Evolutionary conservation across 1,140 invertebrate genomes (phyloP).

Genomic region (Orius laevigatus): DNA sequence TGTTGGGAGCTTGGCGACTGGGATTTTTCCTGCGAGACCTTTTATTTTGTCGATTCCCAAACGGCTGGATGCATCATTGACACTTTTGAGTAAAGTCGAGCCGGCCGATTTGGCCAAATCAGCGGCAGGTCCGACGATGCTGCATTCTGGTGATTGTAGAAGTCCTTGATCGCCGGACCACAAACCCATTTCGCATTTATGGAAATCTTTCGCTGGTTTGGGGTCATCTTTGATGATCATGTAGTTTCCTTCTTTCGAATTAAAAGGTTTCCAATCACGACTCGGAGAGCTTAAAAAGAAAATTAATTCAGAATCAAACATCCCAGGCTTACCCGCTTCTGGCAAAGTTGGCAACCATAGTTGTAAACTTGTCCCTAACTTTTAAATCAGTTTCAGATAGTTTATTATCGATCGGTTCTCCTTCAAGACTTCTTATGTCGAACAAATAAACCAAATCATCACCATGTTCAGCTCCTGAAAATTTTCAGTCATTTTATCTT

Average conservation of each 20-base stretch:
- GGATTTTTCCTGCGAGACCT: no score
- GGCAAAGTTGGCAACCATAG: constrained; percentile 47
- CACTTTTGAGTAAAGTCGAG: no score
- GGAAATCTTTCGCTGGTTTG: constrained; percentile 32
- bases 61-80: no score
- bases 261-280: constrained; percentile 25
- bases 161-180: constrained; percentile 32
- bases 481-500: not conserved
- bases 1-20: no score
- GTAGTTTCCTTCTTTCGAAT: constrained; percentile 30
- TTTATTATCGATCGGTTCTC: constrained; percentile 20
- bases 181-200: constrained; percentile 40
- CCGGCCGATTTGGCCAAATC: no score
- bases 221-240: constrained; percentile 34
- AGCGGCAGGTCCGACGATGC: no score
- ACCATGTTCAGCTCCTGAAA: constrained; percentile 18
- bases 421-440: constrained; percentile 20
- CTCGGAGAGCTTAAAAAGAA: not conserved
- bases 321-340: constrained; percentile 27
- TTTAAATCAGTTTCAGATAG: constrained; percentile 34
- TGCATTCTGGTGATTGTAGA: constrained; percentile 7
- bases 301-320: not conserved
- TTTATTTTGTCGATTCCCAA: no score
- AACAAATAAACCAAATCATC: constrained; percentile 24
- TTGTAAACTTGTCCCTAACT: constrained; percentile 42